Conservation (phyloP, 1,140 invertebrate genomes). For the Chelonus insularis region DNA sequence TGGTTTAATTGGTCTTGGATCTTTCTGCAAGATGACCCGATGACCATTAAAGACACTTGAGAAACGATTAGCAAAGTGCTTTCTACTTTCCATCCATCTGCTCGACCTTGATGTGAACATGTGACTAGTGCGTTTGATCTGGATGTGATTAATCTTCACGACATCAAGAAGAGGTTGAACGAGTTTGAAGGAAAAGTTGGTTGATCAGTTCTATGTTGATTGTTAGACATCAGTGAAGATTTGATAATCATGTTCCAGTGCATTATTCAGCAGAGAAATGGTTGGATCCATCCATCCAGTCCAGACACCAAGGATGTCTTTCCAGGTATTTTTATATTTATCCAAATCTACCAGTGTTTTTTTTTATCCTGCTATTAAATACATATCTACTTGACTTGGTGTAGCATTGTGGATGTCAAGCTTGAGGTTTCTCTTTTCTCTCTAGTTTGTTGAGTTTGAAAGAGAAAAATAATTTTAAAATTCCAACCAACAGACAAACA, state of each 20-base stretch:
- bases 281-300: slow-evolving; percentile 72
- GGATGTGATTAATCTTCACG: background rate
- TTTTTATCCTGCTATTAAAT: too few species aligned
- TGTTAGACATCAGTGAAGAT: background rate
- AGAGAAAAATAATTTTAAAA: too few species aligned
- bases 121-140: slow-evolving; percentile 2
- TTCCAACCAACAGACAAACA: too few species aligned
- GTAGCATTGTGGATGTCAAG: too few species aligned
- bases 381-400: too few species aligned
- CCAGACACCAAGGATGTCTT: slow-evolving; percentile 77
- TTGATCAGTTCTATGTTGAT: too few species aligned
- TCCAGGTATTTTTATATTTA: slow-evolving; percentile 68
- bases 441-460: too few species aligned
- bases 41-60: slow-evolving; percentile 9
- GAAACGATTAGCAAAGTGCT: slow-evolving; percentile 14
- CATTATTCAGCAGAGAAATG: slow-evolving; percentile 78
- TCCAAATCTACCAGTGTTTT: too few species aligned
- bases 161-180: background rate
- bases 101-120: slow-evolving; percentile 19
- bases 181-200: too few species aligned
- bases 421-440: too few species aligned
- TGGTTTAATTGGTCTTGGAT: background rate
- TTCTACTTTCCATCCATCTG: background rate
- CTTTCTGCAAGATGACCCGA: slow-evolving; percentile 3
- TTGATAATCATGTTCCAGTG: slow-evolving; percentile 73